Percentiles rank a stretch among this genome's conserved stretches.
These are phyloP conservation scores for Penaeus japonicus DNA, from an alignment of 1,140 invertebrate genomes.

Conservation along the genomic window DNA sequence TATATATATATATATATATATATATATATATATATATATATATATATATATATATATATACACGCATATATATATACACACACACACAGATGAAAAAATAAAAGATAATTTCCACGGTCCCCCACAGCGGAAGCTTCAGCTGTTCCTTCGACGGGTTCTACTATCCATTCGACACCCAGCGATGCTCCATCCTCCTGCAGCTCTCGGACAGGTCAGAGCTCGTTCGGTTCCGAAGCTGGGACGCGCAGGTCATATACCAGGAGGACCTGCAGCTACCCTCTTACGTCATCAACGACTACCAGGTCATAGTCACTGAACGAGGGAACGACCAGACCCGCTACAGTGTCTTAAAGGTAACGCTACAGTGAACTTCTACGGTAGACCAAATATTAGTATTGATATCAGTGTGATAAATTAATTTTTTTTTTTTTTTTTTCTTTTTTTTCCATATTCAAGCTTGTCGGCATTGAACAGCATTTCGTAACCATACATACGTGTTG, in stretches of 20 bases:
- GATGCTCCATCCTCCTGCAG: neutral
- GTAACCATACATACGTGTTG: no score
- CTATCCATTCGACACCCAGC: constrained; percentile 11
- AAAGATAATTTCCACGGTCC: neutral
- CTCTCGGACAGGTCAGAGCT: neutral
- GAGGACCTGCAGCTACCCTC: neutral
- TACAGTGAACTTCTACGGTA: no score
- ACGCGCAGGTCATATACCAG: neutral
- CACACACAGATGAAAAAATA: no score
- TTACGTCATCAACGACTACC: neutral
- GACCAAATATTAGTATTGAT: no score
- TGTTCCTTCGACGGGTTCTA: constrained; percentile 4
- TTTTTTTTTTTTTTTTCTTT: no score
- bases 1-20: no score
- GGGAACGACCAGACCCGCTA: neutral
- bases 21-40: no score
- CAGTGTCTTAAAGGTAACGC: neutral
- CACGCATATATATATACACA: no score
- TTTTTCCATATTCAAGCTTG: no score
- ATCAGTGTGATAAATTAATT: no score
- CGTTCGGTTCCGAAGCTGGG: neutral
- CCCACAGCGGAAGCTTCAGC: constrained; percentile 3
- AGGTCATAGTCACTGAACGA: neutral
- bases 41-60: no score
- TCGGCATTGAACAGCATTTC: no score